Conservation (phyloP, 2,888 invertebrate genomes). For the Caenorhabditis zanzibari region DNA sequence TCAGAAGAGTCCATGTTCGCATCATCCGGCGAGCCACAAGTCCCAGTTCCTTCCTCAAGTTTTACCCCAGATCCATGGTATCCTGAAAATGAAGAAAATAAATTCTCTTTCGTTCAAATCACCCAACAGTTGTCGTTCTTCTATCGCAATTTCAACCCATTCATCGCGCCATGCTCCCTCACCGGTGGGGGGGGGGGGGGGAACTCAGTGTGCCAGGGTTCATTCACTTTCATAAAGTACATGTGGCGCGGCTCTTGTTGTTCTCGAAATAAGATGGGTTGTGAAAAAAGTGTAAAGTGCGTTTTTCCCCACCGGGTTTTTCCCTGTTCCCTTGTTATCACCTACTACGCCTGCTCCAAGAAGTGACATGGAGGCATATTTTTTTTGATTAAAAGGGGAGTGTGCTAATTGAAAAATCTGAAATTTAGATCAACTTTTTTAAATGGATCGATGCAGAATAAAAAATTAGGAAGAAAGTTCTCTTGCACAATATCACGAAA, state of each 20-base stretch:
- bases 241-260: slow-evolving; percentile 40
- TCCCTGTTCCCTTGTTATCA: slow-evolving; percentile 54
- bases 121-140: slow-evolving; percentile 35
- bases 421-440: too few relatives aligned
- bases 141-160: not conserved
- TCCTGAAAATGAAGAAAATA: slow-evolving; percentile 49
- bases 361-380: slow-evolving; percentile 1
- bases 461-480: too few relatives aligned
- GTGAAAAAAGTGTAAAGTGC: slow-evolving; percentile 56
- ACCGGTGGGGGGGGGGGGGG: too few relatives aligned
- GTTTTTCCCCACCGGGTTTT: slow-evolving; percentile 10
- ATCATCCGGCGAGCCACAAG: slow-evolving; percentile 71
- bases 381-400: too few relatives aligned
- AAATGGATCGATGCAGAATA: too few relatives aligned
- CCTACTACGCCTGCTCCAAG: slow-evolving; percentile 12
- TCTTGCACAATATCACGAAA: too few relatives aligned
- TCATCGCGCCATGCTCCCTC: not conserved
- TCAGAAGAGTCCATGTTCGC: slow-evolving; percentile 64
- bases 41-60: slow-evolving; percentile 65
- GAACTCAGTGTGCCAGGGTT: slow-evolving; percentile 48
- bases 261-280: slow-evolving; percentile 22
- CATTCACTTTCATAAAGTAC: slow-evolving; percentile 39
- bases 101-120: not conserved
- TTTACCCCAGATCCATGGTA: slow-evolving; percentile 63
- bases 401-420: too few relatives aligned